Evolutionary conservation across 1,140 invertebrate species (phyloP).

Genomic region (Ips nitidus): DNA sequence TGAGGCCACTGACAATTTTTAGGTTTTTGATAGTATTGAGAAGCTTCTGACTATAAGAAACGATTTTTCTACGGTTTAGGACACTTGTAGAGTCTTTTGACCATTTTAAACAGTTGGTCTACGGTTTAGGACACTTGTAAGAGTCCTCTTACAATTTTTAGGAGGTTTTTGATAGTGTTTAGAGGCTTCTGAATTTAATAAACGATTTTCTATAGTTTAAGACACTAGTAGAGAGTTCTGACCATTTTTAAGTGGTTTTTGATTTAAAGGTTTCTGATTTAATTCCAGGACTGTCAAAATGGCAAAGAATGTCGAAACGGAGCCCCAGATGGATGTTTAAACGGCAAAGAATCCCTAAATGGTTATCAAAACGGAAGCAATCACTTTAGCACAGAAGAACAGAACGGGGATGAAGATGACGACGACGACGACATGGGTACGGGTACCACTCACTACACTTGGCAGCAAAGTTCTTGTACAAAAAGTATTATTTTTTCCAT

Average conservation of each 20-base stretch:
- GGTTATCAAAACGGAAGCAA: constrained; percentile 69
- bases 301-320: constrained; percentile 45
- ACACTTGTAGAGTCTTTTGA: too few species aligned
- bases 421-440: constrained; percentile 68
- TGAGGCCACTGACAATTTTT: too few species aligned
- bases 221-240: background rate
- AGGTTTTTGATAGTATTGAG: too few species aligned
- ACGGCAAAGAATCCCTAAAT: constrained; percentile 53
- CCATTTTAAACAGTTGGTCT: too few species aligned
- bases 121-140: too few species aligned
- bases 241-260: background rate
- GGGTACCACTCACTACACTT: background rate
- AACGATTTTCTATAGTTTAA: background rate
- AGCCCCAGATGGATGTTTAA: constrained; percentile 42
- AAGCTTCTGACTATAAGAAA: too few species aligned
- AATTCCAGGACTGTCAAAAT: constrained; percentile 30
- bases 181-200: background rate
- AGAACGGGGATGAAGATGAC: constrained; percentile 36
- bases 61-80: too few species aligned
- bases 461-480: background rate
- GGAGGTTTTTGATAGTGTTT: too few species aligned
- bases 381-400: constrained; percentile 38
- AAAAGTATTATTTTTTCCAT: background rate
- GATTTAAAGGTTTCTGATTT: background rate
- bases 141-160: too few species aligned